phyloP scores from a whole-genome alignment of 2,797 vertebrate species.

The Sebastes goodei region DNA sequence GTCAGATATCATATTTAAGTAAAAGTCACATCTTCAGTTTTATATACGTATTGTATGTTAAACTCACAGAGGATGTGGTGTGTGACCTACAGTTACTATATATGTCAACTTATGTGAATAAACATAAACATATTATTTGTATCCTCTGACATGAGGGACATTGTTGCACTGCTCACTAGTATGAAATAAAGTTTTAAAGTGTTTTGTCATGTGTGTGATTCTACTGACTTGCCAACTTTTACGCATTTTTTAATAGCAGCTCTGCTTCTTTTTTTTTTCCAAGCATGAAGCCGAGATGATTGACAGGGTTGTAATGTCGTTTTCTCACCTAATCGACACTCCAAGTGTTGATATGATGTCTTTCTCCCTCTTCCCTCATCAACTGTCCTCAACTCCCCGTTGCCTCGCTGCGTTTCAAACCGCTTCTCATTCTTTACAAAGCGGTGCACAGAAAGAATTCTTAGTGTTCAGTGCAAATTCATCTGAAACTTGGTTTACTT shows the following conservation, averaged over 20 bases:
- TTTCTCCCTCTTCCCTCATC: conserved; percentile 27
- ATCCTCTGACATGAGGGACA: not conserved
- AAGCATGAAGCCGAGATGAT: conserved; percentile 39
- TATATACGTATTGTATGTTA: not conserved
- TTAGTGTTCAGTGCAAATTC: not conserved
- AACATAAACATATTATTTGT: not conserved
- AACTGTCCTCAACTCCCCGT: conserved; percentile 40
- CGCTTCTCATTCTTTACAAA: not conserved
- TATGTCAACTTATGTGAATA: not conserved
- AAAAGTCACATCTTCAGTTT: conserved; percentile 55
- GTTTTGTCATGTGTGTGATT: not conserved
- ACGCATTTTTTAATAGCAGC: conserved; percentile 12
- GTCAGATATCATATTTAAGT: conserved; percentile 69
- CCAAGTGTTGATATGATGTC: conserved; percentile 51
- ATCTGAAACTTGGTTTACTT: not conserved
- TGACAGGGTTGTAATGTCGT: conserved; percentile 48
- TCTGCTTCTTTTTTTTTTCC: not conserved
- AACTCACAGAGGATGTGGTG: not conserved
- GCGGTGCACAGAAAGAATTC: not conserved
- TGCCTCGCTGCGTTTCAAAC: conserved; percentile 5
- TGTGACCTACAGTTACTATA: not conserved
- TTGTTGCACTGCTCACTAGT: not conserved
- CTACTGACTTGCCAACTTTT: conserved; percentile 19
- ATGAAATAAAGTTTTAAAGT: not conserved
- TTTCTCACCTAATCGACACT: conserved; percentile 73